Evolutionary conservation across 2,888 invertebrate genomes (phyloP), one percentile per base, ranked within the genome.

Genomic region (Sphecodes monilicornis): DNA sequence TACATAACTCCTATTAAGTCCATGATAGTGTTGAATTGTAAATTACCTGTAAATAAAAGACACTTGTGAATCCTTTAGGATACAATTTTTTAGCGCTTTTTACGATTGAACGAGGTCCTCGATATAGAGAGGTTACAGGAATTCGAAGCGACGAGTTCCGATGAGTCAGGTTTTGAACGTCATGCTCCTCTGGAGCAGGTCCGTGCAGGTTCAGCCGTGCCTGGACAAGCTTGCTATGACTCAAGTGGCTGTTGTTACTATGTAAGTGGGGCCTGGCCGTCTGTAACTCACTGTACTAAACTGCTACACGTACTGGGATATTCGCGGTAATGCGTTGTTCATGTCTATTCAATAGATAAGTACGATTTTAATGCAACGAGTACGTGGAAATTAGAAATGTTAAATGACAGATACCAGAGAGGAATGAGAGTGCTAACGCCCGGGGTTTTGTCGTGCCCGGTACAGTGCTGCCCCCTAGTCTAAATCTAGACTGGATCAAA

Each of bases 151-250:
- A 3, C 6, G 60, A 26, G 26, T 74, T 50, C 39, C 43, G 2
- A 54, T 64, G 74, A 43, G 64, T 22, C 77, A 16, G 50, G 69
- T 60, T 32, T 82, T 46, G 70, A 50, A 64, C 74, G 73, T 66
- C 39, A 46, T n/a, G n/a, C 26, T 69, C 68, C 54, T 71, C 10
- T 18, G n/a, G 10, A 70, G 64, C 82, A 82, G 77, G 84, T 84
- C 64, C 32, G 70, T 77, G 77, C 84, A 84, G 70, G 84, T 84
- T 74, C 50, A 82, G n/a, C n/a, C 82, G 2, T 74, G 82, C 73
- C 32, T 22, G 57, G 22, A 1, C 32, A 8, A 32, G 32, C 68
- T 50, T 41, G 60, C 76, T 69, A 60, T 60, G 29, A 76, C 82
- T 60, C 41, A 57, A 43, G 29, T 2, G 16, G 3, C 57, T n/a